Evolutionary conservation across 2,113 vertebrate genomes (phyloP).

Genomic region (Hemiprocne comata): DNA sequence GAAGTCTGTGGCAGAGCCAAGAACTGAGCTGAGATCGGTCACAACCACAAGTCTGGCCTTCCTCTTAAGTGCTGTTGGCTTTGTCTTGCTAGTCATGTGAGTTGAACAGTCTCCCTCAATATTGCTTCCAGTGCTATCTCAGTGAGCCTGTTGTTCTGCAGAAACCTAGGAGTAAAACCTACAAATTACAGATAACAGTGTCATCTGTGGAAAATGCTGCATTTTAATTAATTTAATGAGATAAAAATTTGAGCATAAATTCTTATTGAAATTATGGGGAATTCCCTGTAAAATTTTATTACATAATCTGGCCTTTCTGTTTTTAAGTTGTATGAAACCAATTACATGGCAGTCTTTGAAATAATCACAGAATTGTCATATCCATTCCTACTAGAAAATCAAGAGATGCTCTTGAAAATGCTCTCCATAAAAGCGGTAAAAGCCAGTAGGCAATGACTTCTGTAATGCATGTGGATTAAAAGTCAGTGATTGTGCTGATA

Average conservation of each 20-base stretch:
- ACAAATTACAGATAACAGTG: neutral
- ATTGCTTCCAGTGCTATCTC: neutral
- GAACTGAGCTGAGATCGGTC: constrained; percentile 18
- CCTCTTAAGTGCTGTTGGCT: constrained; percentile 23
- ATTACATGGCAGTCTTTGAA: neutral
- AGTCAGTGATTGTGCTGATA: neutral
- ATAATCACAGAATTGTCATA: neutral
- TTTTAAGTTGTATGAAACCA: neutral
- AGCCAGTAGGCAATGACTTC: neutral
- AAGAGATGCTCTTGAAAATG: neutral
- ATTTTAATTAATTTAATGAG: neutral
- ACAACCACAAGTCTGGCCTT: constrained; percentile 32
- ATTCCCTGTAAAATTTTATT: neutral
- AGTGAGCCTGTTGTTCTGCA: neutral
- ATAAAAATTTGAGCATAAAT: neutral
- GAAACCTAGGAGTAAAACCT: neutral
- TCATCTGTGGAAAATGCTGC: neutral
- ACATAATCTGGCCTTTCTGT: neutral
- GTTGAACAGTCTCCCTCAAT: neutral
- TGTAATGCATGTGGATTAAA: neutral
- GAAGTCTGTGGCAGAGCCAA: constrained; percentile 46
- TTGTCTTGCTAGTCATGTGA: constrained; percentile 39
- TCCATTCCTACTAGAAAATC: neutral
- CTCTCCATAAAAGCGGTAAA: neutral
- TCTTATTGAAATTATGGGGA: neutral